Base-by-base conservation (phyloP, 2,797 vertebrate genomes). In the Parambassis ranga region DNA sequence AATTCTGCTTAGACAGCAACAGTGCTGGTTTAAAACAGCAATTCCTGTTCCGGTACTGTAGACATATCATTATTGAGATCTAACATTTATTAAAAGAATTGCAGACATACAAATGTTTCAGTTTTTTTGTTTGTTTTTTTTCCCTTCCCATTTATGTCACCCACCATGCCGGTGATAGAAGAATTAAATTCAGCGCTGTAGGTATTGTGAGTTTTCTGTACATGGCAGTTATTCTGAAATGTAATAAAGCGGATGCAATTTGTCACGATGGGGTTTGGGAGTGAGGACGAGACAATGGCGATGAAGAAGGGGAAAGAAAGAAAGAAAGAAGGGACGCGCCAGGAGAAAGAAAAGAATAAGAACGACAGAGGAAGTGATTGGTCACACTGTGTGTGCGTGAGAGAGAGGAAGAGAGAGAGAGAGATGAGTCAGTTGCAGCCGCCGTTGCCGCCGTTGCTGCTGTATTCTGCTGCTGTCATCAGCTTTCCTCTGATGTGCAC, bases 381-480 rank as follows among this genome's bases (percentile, higher is more conserved):
- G 62, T 64, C 47, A 49, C 36, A 0, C 6, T 0, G 27, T 14
- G n/a, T n/a, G n/a, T n/a, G n/a, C n/a, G n/a, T n/a, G n/a, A n/a
- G n/a, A n/a, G n/a, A n/a, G n/a, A n/a, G n/a, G n/a, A n/a, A n/a
- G n/a, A n/a, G n/a, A n/a, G 28, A 41, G 35, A 20, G 52, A 30
- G 49, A 11, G 59, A 48, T 55, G 60, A 65, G 47, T 71, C 55
- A 43, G 39, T 14, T n/a, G n/a, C 10, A 10, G 64, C n/a, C n/a
- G n/a, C n/a, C n/a, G 59, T 42, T 3, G 24, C n/a, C n/a, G 43
- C 14, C 20, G 7, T 30, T 3, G 35, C 35, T 2, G 2, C 7
- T 6, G 44, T 41, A 69, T 66, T 74, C 24, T 71, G 70, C 66
- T 60, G 70, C 26, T 42, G 55, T 75, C 71, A 65, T 65, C 60